Evolutionary conservation across 2,113 vertebrate species (phyloP).

Genomic region (Apistogramma diplotaenia): DNA sequence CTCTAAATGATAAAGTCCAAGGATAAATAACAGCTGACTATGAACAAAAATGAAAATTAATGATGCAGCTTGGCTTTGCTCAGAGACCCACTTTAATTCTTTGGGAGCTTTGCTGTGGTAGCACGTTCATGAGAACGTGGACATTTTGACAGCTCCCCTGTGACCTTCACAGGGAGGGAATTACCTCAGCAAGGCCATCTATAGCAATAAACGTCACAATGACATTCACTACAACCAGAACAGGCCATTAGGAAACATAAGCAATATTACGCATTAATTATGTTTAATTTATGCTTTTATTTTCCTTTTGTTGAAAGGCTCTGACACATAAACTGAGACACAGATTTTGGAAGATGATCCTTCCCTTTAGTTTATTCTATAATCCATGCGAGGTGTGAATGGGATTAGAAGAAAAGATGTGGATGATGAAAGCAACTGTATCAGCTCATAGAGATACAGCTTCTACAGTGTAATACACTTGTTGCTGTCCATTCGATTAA

Average conservation of each 20-base stretch:
- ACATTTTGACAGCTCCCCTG: conserved; percentile 49
- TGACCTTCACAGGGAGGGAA: conserved; percentile 62
- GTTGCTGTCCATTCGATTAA: neutral
- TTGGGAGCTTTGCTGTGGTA: conserved; percentile 23
- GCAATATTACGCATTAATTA: neutral
- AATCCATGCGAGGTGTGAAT: conserved; percentile 45
- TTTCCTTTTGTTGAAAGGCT: neutral
- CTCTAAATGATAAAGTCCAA: conserved; percentile 13
- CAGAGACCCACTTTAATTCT: conserved; percentile 42
- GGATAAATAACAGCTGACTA: conserved; percentile 44
- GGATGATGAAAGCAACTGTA: conserved; percentile 16
- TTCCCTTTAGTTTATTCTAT: conserved; percentile 53
- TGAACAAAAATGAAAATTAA: conserved; percentile 53
- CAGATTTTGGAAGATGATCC: too few relatives aligned
- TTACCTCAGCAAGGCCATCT: conserved; percentile 37
- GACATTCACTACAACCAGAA: conserved; percentile 5
- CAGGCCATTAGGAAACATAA: neutral
- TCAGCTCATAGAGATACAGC: conserved; percentile 13
- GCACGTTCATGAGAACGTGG: conserved; percentile 29
- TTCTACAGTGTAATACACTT: neutral
- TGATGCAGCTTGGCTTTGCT: conserved; percentile 36
- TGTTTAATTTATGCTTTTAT: neutral
- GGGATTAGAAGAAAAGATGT: conserved; percentile 16
- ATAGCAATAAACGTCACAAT: conserved; percentile 51
- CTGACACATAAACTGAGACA: neutral